Conservation (phyloP, 2,113 vertebrate genomes). For the Steatornis caripensis region DNA sequence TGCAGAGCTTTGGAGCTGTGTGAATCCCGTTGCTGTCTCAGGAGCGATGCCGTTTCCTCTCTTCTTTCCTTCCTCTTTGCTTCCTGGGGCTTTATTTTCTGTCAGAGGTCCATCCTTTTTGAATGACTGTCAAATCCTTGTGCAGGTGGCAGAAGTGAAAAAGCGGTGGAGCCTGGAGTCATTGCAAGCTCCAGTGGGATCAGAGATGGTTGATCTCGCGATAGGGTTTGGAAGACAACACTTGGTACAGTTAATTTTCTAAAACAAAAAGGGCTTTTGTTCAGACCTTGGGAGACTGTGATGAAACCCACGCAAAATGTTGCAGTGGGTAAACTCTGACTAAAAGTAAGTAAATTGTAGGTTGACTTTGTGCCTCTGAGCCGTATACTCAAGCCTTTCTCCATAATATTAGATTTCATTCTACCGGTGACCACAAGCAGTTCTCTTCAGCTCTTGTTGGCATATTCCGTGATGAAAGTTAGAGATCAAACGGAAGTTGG, state of each 20-base stretch:
- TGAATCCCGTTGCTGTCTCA: slow-evolving; percentile 74
- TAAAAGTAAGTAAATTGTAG: neutral
- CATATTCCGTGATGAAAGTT: neutral
- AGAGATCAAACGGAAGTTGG: neutral
- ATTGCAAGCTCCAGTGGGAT: neutral
- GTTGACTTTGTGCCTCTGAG: neutral
- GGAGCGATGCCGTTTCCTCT: slow-evolving; percentile 75
- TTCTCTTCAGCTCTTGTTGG: neutral
- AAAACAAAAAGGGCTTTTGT: neutral
- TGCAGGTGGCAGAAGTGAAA: slow-evolving; percentile 39
- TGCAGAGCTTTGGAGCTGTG: slow-evolving; percentile 62
- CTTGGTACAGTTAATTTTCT: neutral
- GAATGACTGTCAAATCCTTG: slow-evolving; percentile 17
- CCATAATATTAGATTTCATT: neutral
- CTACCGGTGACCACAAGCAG: neutral
- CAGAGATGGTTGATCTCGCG: neutral
- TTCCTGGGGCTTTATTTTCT: slow-evolving; percentile 58
- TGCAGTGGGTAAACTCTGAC: neutral
- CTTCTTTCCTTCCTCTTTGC: slow-evolving; percentile 78
- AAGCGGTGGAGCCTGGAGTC: neutral
- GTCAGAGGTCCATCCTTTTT: slow-evolving; percentile 59
- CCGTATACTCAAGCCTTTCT: neutral
- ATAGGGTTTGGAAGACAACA: neutral
- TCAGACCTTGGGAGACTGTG: neutral
- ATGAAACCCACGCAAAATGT: neutral